These are phyloP conservation scores for Zaprionus capensis DNA, from an alignment of 1,140 invertebrate genomes.

Conservation along the genomic window DNA sequence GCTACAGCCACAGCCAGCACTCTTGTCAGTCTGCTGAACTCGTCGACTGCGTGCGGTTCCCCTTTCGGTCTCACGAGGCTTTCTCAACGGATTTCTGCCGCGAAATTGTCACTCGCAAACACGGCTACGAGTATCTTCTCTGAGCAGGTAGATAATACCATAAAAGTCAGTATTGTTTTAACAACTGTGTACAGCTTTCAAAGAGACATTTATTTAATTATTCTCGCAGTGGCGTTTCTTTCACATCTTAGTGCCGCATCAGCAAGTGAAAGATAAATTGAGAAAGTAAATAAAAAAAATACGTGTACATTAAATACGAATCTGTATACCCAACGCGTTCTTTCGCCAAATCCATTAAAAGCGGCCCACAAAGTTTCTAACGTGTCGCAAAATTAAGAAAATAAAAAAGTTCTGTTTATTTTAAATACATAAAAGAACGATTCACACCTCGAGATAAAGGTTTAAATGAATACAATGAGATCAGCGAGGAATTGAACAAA, in stretches of 20 bases:
- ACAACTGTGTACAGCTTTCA: conserved; percentile 51
- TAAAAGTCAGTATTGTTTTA: conserved; percentile 50
- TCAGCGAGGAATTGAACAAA: neutral
- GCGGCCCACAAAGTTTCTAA: conserved; percentile 29
- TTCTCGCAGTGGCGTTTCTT: neutral
- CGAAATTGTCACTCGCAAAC: conserved; percentile 25
- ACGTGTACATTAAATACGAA: conserved; percentile 17
- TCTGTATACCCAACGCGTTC: neutral
- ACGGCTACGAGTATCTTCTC: conserved; percentile 15
- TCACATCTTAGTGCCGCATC: conserved; percentile 5
- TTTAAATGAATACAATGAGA: conserved; percentile 6
- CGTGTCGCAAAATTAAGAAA: conserved; percentile 19
- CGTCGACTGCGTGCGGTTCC: conserved; percentile 66
- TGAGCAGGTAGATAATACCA: conserved; percentile 54
- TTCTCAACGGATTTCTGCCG: conserved; percentile 35
- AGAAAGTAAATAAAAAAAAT: neutral
- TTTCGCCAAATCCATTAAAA: conserved; percentile 30
- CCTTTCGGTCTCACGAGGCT: conserved; percentile 14
- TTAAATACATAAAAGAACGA: neutral
- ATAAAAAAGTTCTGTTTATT: conserved; percentile 8
- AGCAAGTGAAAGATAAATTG: neutral
- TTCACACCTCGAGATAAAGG: conserved; percentile 5
- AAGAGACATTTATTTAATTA: conserved; percentile 25
- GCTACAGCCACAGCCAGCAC: conserved; percentile 25
- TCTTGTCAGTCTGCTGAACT: conserved; percentile 63